These are phyloP conservation scores for Himalopsyche anomala DNA, from an alignment of 2,888 invertebrate genomes.

Conservation along the genomic window DNA sequence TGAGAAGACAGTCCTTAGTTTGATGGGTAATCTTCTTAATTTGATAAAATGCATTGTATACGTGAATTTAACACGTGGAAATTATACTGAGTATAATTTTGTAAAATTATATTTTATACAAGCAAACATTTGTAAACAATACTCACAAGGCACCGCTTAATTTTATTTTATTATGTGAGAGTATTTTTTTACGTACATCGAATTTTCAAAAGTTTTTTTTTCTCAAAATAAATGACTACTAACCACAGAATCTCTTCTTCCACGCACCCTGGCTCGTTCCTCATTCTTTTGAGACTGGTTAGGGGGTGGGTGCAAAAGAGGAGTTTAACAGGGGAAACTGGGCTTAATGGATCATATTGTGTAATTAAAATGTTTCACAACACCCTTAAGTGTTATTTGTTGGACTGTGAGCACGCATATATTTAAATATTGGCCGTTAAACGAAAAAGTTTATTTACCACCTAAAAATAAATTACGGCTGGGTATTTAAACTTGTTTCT, in stretches of 20 bases:
- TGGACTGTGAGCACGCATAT: slow-evolving; percentile 39
- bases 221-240: too few species aligned
- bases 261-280: not conserved
- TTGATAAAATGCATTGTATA: too few species aligned
- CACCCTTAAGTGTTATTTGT: slow-evolving; percentile 39
- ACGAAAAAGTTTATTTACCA: slow-evolving; percentile 14
- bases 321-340: not conserved
- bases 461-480: not conserved
- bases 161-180: too few species aligned
- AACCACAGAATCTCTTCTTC: not conserved
- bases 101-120: too few species aligned
- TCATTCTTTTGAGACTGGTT: not conserved
- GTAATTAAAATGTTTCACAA: slow-evolving; percentile 46
- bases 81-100: too few species aligned
- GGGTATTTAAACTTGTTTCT: not conserved
- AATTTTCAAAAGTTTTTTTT: too few species aligned
- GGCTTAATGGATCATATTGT: slow-evolving; percentile 46
- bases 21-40: too few species aligned
- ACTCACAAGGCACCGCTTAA: too few species aligned
- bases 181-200: too few species aligned
- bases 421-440: slow-evolving; percentile 38
- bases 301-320: not conserved
- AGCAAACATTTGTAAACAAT: too few species aligned
- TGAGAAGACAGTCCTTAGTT: too few species aligned
- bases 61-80: too few species aligned